A percentile compares a stretch with the other conserved stretches of the same genome.
phyloP scores from a whole-genome alignment of 1,140 invertebrate genomes.

The Fragariocoptes setiger region DNA sequence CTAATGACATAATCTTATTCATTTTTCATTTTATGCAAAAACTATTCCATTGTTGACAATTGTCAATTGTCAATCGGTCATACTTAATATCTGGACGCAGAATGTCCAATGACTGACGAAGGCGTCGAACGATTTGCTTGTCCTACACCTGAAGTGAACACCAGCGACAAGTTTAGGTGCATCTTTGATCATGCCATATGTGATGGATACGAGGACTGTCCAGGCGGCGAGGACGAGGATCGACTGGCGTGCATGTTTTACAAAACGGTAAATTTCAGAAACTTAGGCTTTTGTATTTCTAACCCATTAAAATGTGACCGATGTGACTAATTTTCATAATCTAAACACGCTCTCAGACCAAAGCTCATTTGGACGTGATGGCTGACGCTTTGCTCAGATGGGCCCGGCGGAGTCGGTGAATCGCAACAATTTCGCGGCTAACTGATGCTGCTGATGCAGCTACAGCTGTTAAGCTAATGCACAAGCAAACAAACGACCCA shows the following conservation, averaged over 20 bases:
- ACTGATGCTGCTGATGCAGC: too few relatives aligned
- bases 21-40: too few relatives aligned
- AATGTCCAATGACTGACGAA: slow-evolving; percentile 63
- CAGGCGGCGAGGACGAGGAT: slow-evolving; percentile 64
- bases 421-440: too few relatives aligned
- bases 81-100: too few relatives aligned
- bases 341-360: slow-evolving; percentile 33
- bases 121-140: slow-evolving; percentile 77
- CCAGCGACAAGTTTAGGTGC: slow-evolving; percentile 64
- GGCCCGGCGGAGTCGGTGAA: too few relatives aligned
- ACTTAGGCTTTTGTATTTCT: neutral
- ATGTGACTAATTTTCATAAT: neutral
- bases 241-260: slow-evolving; percentile 76
- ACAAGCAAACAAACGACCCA: too few relatives aligned
- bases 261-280: slow-evolving; percentile 40
- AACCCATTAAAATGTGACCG: neutral
- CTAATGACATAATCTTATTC: too few relatives aligned
- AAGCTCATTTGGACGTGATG: slow-evolving; percentile 65
- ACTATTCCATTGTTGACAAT: too few relatives aligned
- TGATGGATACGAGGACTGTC: slow-evolving; percentile 76
- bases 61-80: too few relatives aligned
- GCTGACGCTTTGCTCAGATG: slow-evolving; percentile 64
- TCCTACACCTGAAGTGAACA: slow-evolving; percentile 28
- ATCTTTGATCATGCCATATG: slow-evolving; percentile 81
- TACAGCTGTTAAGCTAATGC: too few relatives aligned